Evolutionary conservation across 2,888 invertebrate species (phyloP).

Genomic region (Himalopsyche tibetana): DNA sequence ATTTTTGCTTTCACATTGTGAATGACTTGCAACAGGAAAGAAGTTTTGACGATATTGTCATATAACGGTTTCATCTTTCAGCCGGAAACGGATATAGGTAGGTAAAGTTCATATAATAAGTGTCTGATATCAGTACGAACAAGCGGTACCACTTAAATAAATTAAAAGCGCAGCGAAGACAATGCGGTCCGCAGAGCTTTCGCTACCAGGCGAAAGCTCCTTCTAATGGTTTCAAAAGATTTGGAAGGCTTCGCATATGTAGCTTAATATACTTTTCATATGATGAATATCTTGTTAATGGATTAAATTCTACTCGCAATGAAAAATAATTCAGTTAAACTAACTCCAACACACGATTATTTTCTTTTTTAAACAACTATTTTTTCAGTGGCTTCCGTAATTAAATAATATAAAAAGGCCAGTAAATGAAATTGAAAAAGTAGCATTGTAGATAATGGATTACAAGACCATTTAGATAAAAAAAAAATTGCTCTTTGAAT

Average conservation of each 20-base stretch:
- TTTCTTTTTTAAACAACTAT: no score
- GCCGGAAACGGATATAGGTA: constrained; percentile 27
- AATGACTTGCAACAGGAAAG: no score
- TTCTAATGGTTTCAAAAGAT: constrained; percentile 58
- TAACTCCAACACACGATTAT: background rate
- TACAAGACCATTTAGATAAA: no score
- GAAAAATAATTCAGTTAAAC: background rate
- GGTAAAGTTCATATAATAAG: constrained; percentile 51
- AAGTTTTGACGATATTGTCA: constrained; percentile 14
- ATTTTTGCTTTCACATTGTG: no score
- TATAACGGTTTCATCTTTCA: constrained; percentile 1
- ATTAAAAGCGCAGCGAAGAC: constrained; percentile 62
- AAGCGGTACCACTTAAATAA: constrained; percentile 63
- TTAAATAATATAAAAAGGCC: no score
- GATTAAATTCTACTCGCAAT: background rate
- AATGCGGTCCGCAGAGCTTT: constrained; percentile 38
- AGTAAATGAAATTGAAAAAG: no score
- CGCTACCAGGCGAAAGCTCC: constrained; percentile 43
- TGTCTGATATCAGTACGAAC: constrained; percentile 61
- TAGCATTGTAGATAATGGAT: no score
- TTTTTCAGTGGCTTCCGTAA: no score
- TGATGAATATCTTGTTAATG: constrained; percentile 2
- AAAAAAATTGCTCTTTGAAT: no score
- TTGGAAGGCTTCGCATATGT: constrained; percentile 65
- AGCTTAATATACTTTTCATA: background rate